Base-by-base conservation (phyloP, 2,797 vertebrate genomes). In the Apogon talboti region DNA sequence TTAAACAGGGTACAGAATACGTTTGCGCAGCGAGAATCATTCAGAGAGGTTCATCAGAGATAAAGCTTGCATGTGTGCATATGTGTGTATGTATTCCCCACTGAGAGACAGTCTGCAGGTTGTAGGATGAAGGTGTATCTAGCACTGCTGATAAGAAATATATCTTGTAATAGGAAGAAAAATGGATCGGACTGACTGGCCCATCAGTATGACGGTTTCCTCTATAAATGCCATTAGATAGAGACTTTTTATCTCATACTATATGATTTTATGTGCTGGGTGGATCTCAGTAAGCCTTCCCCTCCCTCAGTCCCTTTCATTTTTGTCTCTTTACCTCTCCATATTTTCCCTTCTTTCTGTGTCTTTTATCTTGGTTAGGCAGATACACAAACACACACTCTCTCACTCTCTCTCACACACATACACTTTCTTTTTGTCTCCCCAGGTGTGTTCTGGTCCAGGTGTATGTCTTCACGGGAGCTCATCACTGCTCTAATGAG, bases 401-500 rank as follows among this genome's bases (percentile, higher is more conserved):
- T 24, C 56, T 35, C 18, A 30, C 51, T 71, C 52, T 40, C 49
- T 69, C 52, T 40, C 49, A 66, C 61, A 38, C 51, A 35, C 64
- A 24, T 21, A 45, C 66, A 54, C 62, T 21, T 70, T 66, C 71
- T 84, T 85, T 88, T 87, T 83, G 78, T 87, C 90, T 92, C 89
- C 81, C 81, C 87, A 90, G 90, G 91, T 91, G 88, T 90, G 86
- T 79, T 30, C 68, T 84, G 83, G 89, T 91, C 88, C 92, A 93
- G 92, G 92, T 94, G 92, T 91, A 87, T 81, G 83, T 83, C 91
- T 91, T 92, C 81, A 75, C 78, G 43, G 90, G 91, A 91, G 90
- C 92, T 92, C 91, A 93, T 93, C 88, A 91, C 90, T 79, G 85
- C 91, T 92, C 90, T 94, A 92, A 92, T 92, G 90, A 92, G 91